Percentiles rank a stretch among this genome's conserved stretches.
Conservation (phyloP, 2,113 vertebrate genomes). For the Leptodactylus fuscus region DNA sequence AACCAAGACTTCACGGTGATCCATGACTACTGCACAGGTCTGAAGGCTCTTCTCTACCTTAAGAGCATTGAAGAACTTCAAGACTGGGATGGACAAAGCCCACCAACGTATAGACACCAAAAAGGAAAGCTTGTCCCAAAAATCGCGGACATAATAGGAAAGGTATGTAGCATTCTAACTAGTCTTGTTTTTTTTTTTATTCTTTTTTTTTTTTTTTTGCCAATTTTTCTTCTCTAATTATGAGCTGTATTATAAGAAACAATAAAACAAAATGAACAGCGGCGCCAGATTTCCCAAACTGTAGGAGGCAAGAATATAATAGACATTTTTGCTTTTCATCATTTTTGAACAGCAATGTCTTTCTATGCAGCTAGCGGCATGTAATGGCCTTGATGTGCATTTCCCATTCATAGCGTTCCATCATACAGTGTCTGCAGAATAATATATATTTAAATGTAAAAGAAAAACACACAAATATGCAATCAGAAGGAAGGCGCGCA, state of each 20-base stretch:
- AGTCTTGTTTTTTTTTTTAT: background rate
- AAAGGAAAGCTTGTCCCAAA: conserved; percentile 86
- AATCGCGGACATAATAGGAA: conserved; percentile 79
- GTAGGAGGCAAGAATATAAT: conserved; percentile 37
- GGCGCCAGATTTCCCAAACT: conserved; percentile 13
- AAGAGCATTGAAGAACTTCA: conserved; percentile 84
- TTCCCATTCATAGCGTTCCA: conserved; percentile 28
- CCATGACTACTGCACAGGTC: conserved; percentile 89
- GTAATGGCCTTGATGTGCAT: conserved; percentile 45
- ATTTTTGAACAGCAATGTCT: conserved; percentile 7
- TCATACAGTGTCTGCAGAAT: conserved; percentile 24
- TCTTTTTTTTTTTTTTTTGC: background rate
- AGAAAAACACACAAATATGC: conserved; percentile 29
- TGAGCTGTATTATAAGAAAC: conserved; percentile 5
- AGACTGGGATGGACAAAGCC: conserved; percentile 90
- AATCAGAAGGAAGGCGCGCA: conserved; percentile 8
- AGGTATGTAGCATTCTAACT: conserved; percentile 73
- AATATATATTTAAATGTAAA: conserved; percentile 42
- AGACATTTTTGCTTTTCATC: conserved; percentile 18
- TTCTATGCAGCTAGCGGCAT: background rate
- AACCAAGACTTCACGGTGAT: conserved; percentile 97
- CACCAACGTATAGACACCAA: conserved; percentile 83
- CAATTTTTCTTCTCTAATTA: too few relatives aligned
- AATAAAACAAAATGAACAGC: conserved; percentile 19
- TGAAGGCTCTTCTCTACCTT: conserved; percentile 87